Percentiles rank a stretch among this genome's conserved stretches.
phyloP scores from a whole-genome alignment of 2,113 vertebrate genomes.

The Macroglossus sobrinus region DNA sequence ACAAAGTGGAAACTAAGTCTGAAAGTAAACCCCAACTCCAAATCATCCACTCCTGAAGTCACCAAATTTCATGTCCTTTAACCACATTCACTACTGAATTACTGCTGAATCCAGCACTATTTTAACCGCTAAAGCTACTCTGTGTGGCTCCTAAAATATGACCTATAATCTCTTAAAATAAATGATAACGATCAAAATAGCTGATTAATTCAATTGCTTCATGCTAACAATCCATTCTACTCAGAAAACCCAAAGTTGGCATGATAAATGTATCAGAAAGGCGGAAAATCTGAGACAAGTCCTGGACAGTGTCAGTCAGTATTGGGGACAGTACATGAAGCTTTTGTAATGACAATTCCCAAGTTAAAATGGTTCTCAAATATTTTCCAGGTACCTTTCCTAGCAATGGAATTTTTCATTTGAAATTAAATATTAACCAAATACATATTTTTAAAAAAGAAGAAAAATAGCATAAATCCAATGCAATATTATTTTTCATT shows the following conservation, averaged over 20 bases:
- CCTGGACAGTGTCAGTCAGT: too few species aligned
- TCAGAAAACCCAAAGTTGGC: neutral
- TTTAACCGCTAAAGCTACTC: neutral
- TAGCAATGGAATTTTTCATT: neutral
- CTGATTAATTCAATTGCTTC: neutral
- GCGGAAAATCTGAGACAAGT: neutral
- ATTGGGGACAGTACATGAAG: neutral
- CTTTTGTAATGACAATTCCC: neutral
- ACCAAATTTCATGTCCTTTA: neutral
- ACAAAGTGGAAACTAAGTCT: constrained; percentile 11
- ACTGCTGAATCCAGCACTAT: neutral
- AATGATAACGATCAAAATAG: neutral
- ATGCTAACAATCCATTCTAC: neutral
- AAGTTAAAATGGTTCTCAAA: neutral
- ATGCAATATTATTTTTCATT: neutral
- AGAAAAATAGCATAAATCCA: neutral
- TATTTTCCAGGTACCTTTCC: neutral
- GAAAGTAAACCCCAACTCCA: neutral
- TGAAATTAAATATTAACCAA: neutral
- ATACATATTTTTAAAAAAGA: neutral
- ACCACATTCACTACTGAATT: neutral
- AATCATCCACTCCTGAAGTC: neutral
- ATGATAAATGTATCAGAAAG: neutral
- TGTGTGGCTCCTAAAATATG: neutral
- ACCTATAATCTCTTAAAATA: neutral